Evolutionary conservation across 2,888 invertebrate genomes (phyloP).

Genomic region (Tinea pellionella): DNA sequence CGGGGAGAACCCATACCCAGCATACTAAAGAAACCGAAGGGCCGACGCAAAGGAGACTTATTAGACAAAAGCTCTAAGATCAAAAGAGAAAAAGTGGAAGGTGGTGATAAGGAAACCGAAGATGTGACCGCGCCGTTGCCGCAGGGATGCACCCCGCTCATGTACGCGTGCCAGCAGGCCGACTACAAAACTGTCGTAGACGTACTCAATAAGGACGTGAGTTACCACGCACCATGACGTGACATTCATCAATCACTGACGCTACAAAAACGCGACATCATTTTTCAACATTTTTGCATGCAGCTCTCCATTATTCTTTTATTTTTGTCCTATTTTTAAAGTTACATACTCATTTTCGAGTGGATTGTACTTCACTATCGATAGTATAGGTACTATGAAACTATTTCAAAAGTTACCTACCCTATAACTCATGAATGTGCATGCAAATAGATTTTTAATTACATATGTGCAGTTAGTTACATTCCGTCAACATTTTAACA

Average conservation of each 20-base stretch:
- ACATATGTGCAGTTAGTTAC: background rate
- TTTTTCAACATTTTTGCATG: background rate
- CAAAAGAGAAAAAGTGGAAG: slow-evolving; percentile 52
- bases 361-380: too few relatives aligned
- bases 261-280: background rate
- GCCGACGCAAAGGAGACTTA: slow-evolving; percentile 45
- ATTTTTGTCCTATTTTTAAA: background rate
- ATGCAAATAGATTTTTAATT: too few relatives aligned
- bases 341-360: too few relatives aligned
- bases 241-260: background rate
- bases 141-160: slow-evolving; percentile 84
- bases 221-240: slow-evolving; percentile 27
- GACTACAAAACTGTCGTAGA: slow-evolving; percentile 81
- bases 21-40: slow-evolving; percentile 57
- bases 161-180: slow-evolving; percentile 93
- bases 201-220: slow-evolving; percentile 82
- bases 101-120: slow-evolving; percentile 34
- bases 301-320: background rate
- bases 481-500: background rate
- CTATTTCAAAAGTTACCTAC: too few relatives aligned
- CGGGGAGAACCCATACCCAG: slow-evolving; percentile 59
- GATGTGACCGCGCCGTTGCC: slow-evolving; percentile 58
- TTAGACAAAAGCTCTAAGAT: slow-evolving; percentile 59
- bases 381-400: too few relatives aligned
- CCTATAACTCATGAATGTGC: too few relatives aligned